Evolutionary conservation across 2,113 vertebrate genomes (phyloP), one percentile per base, ranked within the genome.

Genomic region (Pyrgilauda ruficollis): DNA sequence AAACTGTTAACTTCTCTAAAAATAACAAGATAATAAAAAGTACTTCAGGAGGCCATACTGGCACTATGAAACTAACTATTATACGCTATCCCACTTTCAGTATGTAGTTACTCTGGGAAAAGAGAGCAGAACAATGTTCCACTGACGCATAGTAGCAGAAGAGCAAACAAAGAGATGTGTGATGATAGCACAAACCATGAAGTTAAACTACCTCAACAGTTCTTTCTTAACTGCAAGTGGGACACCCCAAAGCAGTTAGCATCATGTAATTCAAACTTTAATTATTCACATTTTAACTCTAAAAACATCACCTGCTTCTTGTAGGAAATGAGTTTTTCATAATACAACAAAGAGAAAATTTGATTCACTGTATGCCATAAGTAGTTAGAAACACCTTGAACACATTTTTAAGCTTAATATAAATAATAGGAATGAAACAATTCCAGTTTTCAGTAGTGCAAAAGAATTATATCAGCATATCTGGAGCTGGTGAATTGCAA

Each of bases 21-120:
- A 91, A 81, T 52, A 62, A 72, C 41, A 92, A 89, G 58, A 91
- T 70, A 89, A 62, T 33, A 87, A 93, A 96, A 92, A 95, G 75
- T n/a, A 88, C 41, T 95, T 93, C 58, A 96, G 56, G 77, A 90
- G 59, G 28, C 73, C 77, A 39, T 59, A 93, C 35, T 69, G 58
- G 53, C 66, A 96, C 87, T n/a, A 62, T 97, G 76, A 97, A 93
- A 97, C 84, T 81, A 92, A 85, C 50, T 97, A 83, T 96, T 94
- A 77, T 92, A 96, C 55, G 44, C 69, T 94, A 87, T 91, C 53
- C 69, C 94, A 52, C 79, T 80, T 97, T 89, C 91, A 84, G 80
- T 82, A 35, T 93, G 69, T 78, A 96, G 84, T 97, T 97, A 97
- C 52, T 41, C 37, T 84, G 43, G 35, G 24, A 88, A 94, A 84